These are phyloP conservation scores for Biston stratarius DNA, from an alignment of 2,888 invertebrate species.

Conservation along the genomic window DNA sequence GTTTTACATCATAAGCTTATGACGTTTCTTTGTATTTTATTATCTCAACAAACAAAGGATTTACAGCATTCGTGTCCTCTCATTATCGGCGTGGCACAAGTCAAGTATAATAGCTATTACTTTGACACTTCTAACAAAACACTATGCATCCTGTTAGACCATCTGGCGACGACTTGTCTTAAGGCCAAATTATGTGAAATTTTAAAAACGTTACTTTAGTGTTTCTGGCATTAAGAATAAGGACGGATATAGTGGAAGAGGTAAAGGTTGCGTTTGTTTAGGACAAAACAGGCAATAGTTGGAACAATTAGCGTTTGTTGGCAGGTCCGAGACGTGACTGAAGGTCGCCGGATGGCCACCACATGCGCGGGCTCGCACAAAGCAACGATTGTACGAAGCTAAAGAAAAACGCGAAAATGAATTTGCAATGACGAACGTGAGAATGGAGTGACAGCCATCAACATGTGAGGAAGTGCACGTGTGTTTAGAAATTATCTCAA, in stretches of 20 bases:
- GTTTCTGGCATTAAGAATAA: conserved; percentile 25
- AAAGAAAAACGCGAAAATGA: conserved; percentile 38
- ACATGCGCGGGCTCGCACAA: conserved; percentile 50
- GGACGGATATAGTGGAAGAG: conserved; percentile 5
- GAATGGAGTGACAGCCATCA: conserved; percentile 35
- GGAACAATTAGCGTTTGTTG: conserved; percentile 66
- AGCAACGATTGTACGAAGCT: conserved; percentile 32
- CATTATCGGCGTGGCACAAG: conserved; percentile 53
- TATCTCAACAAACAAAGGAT: conserved; percentile 56
- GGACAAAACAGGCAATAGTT: conserved; percentile 57
- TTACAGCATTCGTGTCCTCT: conserved; percentile 53
- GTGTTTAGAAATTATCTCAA: conserved; percentile 29
- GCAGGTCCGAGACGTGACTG: conserved; percentile 60
- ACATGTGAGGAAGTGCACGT: conserved; percentile 33
- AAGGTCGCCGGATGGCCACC: conserved; percentile 58
- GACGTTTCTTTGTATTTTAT: conserved; percentile 45
- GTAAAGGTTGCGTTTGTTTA: conserved; percentile 48
- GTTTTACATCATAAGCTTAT: conserved; percentile 23
- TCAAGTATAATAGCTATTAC: conserved; percentile 61
- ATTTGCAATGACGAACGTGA: conserved; percentile 36
- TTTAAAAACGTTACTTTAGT: conserved; percentile 18
- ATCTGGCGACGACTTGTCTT: conserved; percentile 60
- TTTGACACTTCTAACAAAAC: conserved; percentile 66
- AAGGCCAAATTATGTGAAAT: conserved; percentile 20
- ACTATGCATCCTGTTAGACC: conserved; percentile 64